Evolutionary conservation across 2,797 vertebrate species (phyloP), one percentile per base, ranked within the genome.

Genomic region (Chaetophractus vellerosus): DNA sequence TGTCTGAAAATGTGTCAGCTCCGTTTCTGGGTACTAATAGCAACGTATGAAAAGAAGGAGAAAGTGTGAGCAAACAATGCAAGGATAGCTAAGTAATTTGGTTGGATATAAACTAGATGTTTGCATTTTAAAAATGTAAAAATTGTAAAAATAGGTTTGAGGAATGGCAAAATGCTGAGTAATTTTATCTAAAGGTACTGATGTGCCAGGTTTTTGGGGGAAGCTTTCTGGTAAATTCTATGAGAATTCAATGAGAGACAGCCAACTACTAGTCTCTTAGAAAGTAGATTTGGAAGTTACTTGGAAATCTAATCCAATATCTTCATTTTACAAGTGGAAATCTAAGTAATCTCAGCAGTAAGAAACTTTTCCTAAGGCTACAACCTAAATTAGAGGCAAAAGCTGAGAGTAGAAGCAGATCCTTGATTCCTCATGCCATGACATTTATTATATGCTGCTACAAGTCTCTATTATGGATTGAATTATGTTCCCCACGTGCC

Each of bases 231-330:
- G 85, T 33, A 90, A 87, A 78, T 88, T 5, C 38, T 50, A 74
- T 83, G 38, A 78, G 59, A 87, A 78, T 88, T 5, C 38, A 50
- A 74, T 83, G 38, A 78, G 59, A 55, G 24, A 83, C 5, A 75
- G n/a, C 75, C 74, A 41, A 41, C 2, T 38, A 9, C 24, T 78
- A 81, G 26, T 12, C 10, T 63, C 33, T 91, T 48, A 66, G 76
- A 52, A 85, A 75, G n/a, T 10, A 87, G 48, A 9, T 93, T 36
- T 79, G 50, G 50, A 90, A 92, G 36, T 19, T 63, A 82, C 19
- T 79, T 45, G 50, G 6, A 50, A 12, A 72, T 6, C 36, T 63
- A 38, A 0, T 80, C 31, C 12, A 31, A 55, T 14, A 82, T 24
- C 28, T 90, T 88, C 3, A 57, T 59, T 63, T 80, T 33, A 15